Percentiles rank a stretch among this genome's conserved stretches.
phyloP scores from a whole-genome alignment of 2,797 vertebrate genomes.

The Hirundo rustica region DNA sequence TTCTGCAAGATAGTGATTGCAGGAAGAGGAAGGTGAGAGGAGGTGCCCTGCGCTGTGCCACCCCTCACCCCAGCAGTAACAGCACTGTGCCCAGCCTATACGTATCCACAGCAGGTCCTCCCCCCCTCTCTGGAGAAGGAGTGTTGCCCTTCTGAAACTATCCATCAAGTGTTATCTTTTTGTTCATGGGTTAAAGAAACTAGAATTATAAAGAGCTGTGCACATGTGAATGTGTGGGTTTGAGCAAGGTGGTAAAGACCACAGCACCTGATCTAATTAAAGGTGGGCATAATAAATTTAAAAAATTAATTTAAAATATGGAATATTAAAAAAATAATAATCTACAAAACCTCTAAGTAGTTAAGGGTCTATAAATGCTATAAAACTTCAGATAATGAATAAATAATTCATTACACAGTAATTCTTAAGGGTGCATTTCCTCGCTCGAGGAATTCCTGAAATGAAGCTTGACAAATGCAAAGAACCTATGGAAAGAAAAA shows the following conservation, averaged over 20 bases:
- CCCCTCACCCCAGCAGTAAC: background rate
- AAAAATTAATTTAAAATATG: background rate
- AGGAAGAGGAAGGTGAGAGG: background rate
- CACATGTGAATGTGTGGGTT: rapidly evolving
- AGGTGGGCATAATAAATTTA: background rate
- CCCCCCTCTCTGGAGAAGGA: background rate
- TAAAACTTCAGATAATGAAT: background rate
- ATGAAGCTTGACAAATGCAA: background rate
- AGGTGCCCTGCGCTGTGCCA: background rate
- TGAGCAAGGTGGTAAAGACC: background rate
- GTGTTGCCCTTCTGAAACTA: background rate
- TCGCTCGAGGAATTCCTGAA: background rate
- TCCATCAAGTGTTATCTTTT: background rate
- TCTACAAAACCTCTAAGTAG: background rate
- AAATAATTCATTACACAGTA: constrained; percentile 6
- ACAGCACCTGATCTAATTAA: background rate
- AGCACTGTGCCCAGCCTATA: background rate
- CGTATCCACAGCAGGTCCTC: background rate
- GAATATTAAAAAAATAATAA: background rate
- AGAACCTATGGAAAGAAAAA: background rate
- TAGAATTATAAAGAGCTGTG: background rate
- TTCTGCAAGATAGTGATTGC: background rate
- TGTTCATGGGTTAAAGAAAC: background rate
- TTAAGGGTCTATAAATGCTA: background rate
- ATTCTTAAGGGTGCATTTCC: background rate